A percentile compares a stretch with the other conserved stretches of the same genome.
phyloP scores from a whole-genome alignment of 2,113 vertebrate genomes.

The Columbina picui region DNA sequence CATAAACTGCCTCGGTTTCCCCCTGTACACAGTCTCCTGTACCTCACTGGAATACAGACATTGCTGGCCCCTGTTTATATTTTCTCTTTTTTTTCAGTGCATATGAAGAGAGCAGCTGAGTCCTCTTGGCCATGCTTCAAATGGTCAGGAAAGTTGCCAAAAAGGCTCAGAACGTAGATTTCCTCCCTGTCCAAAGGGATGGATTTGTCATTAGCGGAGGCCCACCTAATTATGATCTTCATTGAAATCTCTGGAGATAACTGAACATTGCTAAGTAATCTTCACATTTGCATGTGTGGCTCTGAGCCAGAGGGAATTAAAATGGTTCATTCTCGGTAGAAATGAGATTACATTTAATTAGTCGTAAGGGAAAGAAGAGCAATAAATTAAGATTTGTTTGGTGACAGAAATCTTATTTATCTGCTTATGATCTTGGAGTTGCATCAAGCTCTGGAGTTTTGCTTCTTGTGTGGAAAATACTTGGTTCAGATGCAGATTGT shows the following conservation, averaged over 20 bases:
- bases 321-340: constrained; percentile 7
- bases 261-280: neutral
- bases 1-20: neutral
- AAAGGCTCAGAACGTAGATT: constrained; percentile 21
- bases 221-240: constrained; percentile 12
- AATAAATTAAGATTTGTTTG: constrained; percentile 33
- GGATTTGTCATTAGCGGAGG: constrained; percentile 41
- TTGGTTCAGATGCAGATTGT: neutral
- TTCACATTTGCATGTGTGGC: constrained; percentile 21
- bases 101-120: neutral
- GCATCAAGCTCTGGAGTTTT: neutral
- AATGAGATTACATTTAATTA: constrained; percentile 57
- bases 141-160: constrained; percentile 37
- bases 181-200: neutral
- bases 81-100: neutral
- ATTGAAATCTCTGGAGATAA: constrained; percentile 8
- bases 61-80: neutral
- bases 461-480: constrained; percentile 15
- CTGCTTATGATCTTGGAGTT: neutral
- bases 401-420: constrained; percentile 27
- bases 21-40: neutral
- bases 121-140: constrained; percentile 7
- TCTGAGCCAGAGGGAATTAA: constrained; percentile 32
- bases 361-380: neutral
- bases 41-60: neutral